Percentiles rank a stretch among this genome's conserved stretches.
Conservation (phyloP, 2,113 vertebrate species). For the Rhinopomastus cyanomelas region DNA sequence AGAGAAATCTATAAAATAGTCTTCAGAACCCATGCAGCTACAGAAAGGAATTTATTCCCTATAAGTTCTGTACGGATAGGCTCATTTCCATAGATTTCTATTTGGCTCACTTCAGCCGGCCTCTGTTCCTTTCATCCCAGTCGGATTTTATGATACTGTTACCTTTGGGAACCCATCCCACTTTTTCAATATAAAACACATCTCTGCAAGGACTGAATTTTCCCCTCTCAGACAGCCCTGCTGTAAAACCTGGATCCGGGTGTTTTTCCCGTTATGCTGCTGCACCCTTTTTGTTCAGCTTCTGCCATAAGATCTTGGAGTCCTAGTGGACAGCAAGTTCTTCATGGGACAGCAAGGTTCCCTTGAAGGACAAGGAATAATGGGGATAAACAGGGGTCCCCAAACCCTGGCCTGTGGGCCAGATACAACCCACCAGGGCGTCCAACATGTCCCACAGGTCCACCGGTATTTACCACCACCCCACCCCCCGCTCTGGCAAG, state of each 20-base stretch:
- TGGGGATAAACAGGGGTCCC: too few species aligned
- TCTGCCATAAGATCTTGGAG: neutral
- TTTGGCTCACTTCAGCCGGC: neutral
- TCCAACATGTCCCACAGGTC: too few species aligned
- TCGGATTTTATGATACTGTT: neutral
- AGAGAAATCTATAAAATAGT: neutral
- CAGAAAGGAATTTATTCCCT: slow-evolving; percentile 32
- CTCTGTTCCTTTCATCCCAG: neutral
- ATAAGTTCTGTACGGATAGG: neutral
- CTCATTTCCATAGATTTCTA: neutral
- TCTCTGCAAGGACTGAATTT: neutral
- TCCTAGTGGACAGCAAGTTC: too few species aligned
- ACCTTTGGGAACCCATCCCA: slow-evolving; percentile 19
- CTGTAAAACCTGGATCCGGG: too few species aligned
- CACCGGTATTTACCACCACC: too few species aligned
- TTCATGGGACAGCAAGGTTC: too few species aligned
- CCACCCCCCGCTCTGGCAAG: too few species aligned
- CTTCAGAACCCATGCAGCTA: neutral
- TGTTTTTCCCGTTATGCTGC: neutral
- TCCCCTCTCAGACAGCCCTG: neutral
- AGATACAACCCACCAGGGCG: too few species aligned
- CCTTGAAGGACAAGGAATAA: too few species aligned
- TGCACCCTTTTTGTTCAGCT: neutral
- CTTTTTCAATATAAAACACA: neutral
- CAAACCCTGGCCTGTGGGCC: too few species aligned